Conservation (phyloP, 2,797 vertebrate species). For the Phataginus tetradactyla region DNA sequence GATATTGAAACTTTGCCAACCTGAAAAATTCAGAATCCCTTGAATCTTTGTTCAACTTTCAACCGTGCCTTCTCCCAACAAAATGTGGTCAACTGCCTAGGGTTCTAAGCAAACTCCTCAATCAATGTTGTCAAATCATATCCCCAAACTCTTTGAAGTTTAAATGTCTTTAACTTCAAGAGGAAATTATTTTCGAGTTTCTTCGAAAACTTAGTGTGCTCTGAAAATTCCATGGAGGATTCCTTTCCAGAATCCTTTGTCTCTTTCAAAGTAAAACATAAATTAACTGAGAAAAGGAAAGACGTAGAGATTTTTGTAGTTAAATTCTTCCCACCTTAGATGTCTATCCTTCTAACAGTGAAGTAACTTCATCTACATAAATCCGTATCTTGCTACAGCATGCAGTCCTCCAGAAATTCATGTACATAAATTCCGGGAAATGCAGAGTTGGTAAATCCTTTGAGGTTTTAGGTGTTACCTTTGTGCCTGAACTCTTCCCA, state of each 20-base stretch:
- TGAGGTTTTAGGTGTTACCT: not conserved
- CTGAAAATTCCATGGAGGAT: constrained; percentile 12
- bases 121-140: not conserved
- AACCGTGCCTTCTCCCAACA: not conserved
- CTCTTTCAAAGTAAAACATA: not conserved
- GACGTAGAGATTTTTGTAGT: not conserved
- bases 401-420: not conserved
- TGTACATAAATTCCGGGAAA: not conserved
- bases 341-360: not conserved
- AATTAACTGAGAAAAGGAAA: not conserved
- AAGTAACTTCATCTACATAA: not conserved
- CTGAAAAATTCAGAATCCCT: not conserved
- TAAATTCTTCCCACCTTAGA: not conserved
- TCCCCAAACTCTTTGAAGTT: constrained; percentile 2
- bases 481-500: not conserved
- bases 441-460: not conserved
- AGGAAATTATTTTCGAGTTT: constrained; percentile 39
- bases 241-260: not conserved
- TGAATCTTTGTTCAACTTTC: not conserved
- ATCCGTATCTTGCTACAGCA: not conserved
- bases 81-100: not conserved
- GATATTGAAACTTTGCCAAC: not conserved
- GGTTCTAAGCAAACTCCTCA: constrained; percentile 5
- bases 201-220: not conserved
- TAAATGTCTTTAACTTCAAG: constrained; percentile 26